These are phyloP conservation scores for Jacana jacana DNA, from an alignment of 2,113 vertebrate genomes.

Conservation along the genomic window DNA sequence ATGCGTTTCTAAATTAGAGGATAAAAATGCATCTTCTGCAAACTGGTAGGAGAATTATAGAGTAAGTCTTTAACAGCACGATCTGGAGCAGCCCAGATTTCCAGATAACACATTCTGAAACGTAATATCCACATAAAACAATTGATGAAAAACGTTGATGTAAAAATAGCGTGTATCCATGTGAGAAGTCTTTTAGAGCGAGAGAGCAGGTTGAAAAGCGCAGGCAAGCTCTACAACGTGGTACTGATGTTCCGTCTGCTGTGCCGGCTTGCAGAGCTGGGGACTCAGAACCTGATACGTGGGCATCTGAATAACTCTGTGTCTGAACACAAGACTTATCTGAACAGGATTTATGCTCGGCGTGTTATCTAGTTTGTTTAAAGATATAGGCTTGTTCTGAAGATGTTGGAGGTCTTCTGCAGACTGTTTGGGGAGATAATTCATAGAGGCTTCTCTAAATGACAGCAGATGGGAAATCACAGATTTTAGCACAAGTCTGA, in stretches of 20 bases:
- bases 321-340: neutral
- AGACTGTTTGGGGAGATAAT: neutral
- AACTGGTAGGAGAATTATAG: neutral
- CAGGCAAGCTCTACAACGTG: neutral
- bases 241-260: neutral
- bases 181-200: neutral
- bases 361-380: neutral
- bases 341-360: neutral
- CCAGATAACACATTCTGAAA: neutral
- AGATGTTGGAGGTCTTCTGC: neutral
- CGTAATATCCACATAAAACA: constrained; percentile 9
- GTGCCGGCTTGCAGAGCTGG: neutral
- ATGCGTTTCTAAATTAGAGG: neutral
- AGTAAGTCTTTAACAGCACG: neutral
- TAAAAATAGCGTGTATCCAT: neutral
- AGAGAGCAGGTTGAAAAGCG: neutral
- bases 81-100: neutral
- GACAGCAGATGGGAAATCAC: neutral
- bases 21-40: neutral
- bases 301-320: neutral
- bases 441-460: neutral
- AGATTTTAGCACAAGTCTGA: neutral
- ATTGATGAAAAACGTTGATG: neutral
- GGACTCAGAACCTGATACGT: neutral
- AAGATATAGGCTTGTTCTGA: neutral